Evolutionary conservation across 2,888 invertebrate genomes (phyloP), one percentile per base, ranked within the genome.

Genomic region (Pyralis farinalis): DNA sequence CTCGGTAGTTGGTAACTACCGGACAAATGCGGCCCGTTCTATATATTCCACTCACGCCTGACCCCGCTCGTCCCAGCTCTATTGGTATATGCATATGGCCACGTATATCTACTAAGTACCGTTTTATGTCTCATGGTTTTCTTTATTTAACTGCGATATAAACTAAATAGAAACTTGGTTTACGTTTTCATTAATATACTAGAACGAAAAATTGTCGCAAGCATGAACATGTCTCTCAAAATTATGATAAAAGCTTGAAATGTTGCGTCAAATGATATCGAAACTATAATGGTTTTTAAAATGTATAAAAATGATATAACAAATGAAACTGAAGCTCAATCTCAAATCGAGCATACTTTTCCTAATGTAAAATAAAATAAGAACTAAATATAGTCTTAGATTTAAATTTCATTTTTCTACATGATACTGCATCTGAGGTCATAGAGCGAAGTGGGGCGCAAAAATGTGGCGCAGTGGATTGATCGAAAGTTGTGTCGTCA

Each of bases 401-500:
- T 34, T 10, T 29, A 3, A 16, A 16, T 6, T 9, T 28, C 22
- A 40, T 29, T 29, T 29, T 21, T 42, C 35, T 34, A 20, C 11
- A 4, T 16, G 36, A 33, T 25, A 25, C 25, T 8, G 25, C 7
- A 25, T 25, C 44, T 44, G 49, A 56, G 53, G 49, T 51, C 49
- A 44, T 42, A 40, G 29, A 43, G 32, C 38, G 30, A 78, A 80
- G 79, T 81, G 74, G 81, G 78, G 79, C 80, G 80, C 80, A 83
- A 83, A 82, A 83, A 84, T 86, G 83, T 82, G 71, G 84, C 83
- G 72, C 76, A 72, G 70, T 65, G 73, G 71, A 73, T 73, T 59
- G 71, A 78, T 84, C 77, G 88, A 88, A 88, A 88, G 86, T 87
- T 81, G 79, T 84, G 85, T 83, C 84, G 86, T 84, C 83, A 82